phyloP scores from a whole-genome alignment of 2,113 vertebrate species.

The Microcebus lehilahytsara region DNA sequence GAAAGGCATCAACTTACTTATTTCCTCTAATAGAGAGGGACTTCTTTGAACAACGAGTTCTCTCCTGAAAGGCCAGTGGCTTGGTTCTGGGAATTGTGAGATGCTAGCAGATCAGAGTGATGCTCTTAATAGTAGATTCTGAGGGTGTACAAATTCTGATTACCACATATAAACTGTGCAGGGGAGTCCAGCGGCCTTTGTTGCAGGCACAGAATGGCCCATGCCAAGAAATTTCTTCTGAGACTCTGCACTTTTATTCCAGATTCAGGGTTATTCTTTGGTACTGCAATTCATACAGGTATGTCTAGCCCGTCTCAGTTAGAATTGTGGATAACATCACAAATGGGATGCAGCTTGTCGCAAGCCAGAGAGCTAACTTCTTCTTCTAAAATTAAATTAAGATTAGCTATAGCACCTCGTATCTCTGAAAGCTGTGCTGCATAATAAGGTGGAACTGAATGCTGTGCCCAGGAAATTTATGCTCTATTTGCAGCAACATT shows the following conservation, averaged over 20 bases:
- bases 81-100: conserved; percentile 57
- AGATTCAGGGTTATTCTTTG: conserved; percentile 73
- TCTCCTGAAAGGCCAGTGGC: conserved; percentile 48
- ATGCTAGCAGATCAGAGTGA: conserved; percentile 40
- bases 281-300: conserved; percentile 67
- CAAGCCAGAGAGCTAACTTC: conserved; percentile 50
- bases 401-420: conserved; percentile 38
- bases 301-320: conserved; percentile 62
- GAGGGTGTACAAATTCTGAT: conserved; percentile 50
- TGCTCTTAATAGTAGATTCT: conserved; percentile 66
- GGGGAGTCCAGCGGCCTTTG: conserved; percentile 50
- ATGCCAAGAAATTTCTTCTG: conserved; percentile 67
- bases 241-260: conserved; percentile 65
- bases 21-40: conserved; percentile 62
- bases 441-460: conserved; percentile 64
- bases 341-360: conserved; percentile 59
- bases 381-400: conserved; percentile 70
- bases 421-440: conserved; percentile 54
- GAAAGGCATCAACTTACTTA: conserved; percentile 27
- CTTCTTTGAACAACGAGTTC: background rate
- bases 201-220: conserved; percentile 30
- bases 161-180: conserved; percentile 38
- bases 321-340: conserved; percentile 27
- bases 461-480: conserved; percentile 55
- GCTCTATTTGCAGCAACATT: conserved; percentile 13